Percentiles rank a stretch among this genome's conserved stretches.
Evolutionary conservation across 2,888 invertebrate genomes (phyloP).

Genomic region (Patella ulyssiponensis): DNA sequence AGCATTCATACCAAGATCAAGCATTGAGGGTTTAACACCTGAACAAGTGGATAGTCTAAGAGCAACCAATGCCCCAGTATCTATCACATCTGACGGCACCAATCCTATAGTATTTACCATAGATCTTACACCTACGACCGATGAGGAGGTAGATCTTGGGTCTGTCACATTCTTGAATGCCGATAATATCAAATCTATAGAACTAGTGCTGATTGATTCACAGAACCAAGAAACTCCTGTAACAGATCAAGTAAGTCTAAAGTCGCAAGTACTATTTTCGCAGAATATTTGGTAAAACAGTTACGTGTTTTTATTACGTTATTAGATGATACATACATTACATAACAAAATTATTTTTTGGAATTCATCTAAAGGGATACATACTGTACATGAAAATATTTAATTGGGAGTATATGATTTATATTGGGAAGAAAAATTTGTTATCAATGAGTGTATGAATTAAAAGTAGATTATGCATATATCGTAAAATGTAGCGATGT

Average conservation of each 20-base stretch:
- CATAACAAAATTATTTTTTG: no score
- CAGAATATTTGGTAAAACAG: no score
- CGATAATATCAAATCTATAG: not conserved
- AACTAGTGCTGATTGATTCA: not conserved
- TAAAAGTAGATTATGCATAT: no score
- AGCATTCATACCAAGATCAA: not conserved
- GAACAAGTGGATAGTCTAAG: not conserved
- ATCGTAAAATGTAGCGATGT: no score
- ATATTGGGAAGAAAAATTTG: no score
- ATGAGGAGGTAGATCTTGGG: not conserved
- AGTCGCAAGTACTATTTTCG: no score
- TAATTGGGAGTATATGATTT: no score
- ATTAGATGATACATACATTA: no score
- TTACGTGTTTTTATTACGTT: no score
- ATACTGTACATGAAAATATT: no score
- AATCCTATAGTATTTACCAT: not conserved
- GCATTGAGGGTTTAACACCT: not conserved
- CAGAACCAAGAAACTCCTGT: not conserved
- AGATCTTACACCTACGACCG: not conserved
- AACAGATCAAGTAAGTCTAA: not conserved
- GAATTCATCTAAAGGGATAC: no score
- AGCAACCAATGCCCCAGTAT: not conserved
- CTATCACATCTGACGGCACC: not conserved
- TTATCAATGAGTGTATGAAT: no score
- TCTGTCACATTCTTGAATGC: not conserved